A percentile compares a stretch with the other conserved stretches of the same genome.
These are phyloP conservation scores for Aegotheles bennettii DNA, from an alignment of 2,113 vertebrate genomes.

Conservation along the genomic window DNA sequence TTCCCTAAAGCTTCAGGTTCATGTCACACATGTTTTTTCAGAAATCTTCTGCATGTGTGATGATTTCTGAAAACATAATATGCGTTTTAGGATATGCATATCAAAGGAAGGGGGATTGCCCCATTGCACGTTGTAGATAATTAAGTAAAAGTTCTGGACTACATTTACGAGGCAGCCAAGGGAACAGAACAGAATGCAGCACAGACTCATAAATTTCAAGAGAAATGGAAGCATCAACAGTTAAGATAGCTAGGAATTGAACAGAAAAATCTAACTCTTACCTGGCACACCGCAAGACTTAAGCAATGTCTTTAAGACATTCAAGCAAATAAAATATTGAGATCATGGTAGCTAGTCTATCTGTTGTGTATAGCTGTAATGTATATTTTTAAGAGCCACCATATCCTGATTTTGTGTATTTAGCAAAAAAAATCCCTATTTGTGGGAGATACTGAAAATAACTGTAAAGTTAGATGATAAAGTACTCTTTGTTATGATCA, in stretches of 20 bases:
- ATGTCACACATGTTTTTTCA: background rate
- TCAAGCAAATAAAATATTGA: background rate
- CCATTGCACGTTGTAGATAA: background rate
- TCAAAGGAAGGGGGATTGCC: background rate
- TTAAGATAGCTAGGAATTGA: conserved; percentile 42
- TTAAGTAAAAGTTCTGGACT: background rate
- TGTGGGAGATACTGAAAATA: background rate
- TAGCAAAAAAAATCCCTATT: background rate
- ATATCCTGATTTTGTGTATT: background rate
- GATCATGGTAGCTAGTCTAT: background rate
- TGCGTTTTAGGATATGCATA: background rate
- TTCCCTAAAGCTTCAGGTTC: background rate
- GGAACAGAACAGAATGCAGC: conserved; percentile 21
- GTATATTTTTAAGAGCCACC: background rate
- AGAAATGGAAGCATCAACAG: conserved; percentile 12
- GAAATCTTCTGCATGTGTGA: background rate
- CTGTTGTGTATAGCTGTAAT: background rate
- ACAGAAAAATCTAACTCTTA: conserved; percentile 17
- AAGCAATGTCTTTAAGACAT: background rate
- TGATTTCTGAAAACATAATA: background rate
- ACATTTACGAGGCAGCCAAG: conserved; percentile 10
- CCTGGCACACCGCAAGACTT: background rate
- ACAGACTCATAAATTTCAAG: conserved; percentile 24
- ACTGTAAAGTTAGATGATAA: background rate
- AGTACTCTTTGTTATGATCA: background rate